Evolutionary conservation across 2,113 vertebrate species (phyloP).

Genomic region (Poeciliopsis prolifica): DNA sequence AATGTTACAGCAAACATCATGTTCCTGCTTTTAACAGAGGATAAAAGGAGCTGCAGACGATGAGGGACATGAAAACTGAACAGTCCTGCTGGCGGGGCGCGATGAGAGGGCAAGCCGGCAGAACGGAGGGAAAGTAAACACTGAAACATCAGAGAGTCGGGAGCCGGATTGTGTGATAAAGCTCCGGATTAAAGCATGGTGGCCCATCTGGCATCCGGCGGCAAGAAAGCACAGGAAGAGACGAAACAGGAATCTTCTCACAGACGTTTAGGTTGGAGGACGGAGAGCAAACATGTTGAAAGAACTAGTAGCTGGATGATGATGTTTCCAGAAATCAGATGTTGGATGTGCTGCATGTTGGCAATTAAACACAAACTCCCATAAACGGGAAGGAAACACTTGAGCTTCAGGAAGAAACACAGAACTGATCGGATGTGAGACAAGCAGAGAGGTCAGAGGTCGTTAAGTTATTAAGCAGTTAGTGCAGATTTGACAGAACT

Average conservation of each 20-base stretch:
- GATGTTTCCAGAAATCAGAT: neutral
- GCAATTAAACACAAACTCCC: conserved; percentile 4
- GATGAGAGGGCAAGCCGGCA: conserved; percentile 25
- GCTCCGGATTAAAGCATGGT: conserved; percentile 11
- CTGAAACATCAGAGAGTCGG: conserved; percentile 58
- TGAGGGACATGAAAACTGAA: conserved; percentile 28
- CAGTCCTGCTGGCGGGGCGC: conserved; percentile 34
- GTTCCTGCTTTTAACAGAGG: conserved; percentile 5
- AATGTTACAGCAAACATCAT: neutral
- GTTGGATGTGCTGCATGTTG: neutral
- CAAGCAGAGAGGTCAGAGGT: conserved; percentile 29
- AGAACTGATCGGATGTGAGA: conserved; percentile 60
- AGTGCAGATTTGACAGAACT: conserved; percentile 29
- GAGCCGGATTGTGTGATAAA: conserved; percentile 28
- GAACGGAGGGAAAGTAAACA: conserved; percentile 57
- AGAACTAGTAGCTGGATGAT: neutral
- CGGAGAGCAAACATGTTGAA: neutral
- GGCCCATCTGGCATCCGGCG: neutral
- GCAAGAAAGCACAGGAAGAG: neutral
- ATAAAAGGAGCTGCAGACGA: neutral
- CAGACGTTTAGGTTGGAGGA: neutral
- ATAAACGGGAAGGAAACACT: conserved; percentile 68
- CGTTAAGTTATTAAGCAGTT: conserved; percentile 60
- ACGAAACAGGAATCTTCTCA: neutral
- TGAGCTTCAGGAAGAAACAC: conserved; percentile 18